phyloP scores from a whole-genome alignment of 2,797 vertebrate species.

The Danio jaintianensis region DNA sequence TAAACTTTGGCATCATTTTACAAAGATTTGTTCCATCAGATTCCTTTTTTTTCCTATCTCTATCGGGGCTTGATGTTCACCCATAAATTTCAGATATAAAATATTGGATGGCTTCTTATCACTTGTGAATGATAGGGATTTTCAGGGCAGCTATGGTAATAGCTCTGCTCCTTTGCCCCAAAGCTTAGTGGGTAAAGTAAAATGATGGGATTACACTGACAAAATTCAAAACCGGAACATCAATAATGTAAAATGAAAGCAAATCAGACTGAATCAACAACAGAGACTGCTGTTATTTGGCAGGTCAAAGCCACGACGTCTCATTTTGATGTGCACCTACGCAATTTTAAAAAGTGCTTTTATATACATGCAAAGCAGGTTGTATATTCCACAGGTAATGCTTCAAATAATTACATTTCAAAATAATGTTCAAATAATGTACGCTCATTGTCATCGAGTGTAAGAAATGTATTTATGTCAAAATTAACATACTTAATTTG shows the following conservation, averaged over 20 bases:
- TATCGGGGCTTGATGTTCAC: constrained; percentile 31
- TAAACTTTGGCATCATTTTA: constrained; percentile 43
- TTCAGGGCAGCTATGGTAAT: constrained; percentile 2
- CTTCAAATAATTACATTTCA: too few species aligned
- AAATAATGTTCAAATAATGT: too few species aligned
- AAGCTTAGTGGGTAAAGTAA: constrained; percentile 19
- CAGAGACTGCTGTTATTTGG: not conserved
- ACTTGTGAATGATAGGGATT: constrained; percentile 4
- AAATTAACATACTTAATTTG: too few species aligned
- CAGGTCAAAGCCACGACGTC: too few species aligned
- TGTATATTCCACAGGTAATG: too few species aligned
- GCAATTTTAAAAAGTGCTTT: too few species aligned
- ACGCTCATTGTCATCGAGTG: too few species aligned
- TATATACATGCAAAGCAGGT: too few species aligned
- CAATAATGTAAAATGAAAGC: constrained; percentile 18
- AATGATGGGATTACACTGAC: constrained; percentile 9
- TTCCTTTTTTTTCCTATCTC: constrained; percentile 30
- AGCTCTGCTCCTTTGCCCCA: constrained; percentile 10
- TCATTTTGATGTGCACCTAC: too few species aligned
- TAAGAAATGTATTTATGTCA: too few species aligned
- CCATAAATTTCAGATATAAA: constrained; percentile 41
- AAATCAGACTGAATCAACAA: not conserved
- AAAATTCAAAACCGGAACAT: constrained; percentile 4
- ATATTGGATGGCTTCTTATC: constrained; percentile 39
- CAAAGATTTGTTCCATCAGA: constrained; percentile 44